These are phyloP conservation scores for Caenorhabditis sinica DNA, from an alignment of 2,888 invertebrate genomes.

Conservation along the genomic window DNA sequence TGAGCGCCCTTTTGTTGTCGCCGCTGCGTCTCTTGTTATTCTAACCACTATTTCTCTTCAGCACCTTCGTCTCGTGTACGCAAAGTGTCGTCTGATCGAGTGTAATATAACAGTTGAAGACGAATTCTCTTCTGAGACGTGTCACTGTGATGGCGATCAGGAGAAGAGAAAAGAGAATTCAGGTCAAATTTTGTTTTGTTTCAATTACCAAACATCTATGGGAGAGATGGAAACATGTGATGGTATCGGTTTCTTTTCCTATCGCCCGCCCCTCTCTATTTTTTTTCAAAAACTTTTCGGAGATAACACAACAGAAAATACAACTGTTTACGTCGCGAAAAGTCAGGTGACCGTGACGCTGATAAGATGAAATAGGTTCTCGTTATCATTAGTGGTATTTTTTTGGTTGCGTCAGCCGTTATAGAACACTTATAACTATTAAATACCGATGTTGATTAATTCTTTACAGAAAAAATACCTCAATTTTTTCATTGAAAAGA, in stretches of 20 bases:
- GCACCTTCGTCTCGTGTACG: constrained; percentile 28
- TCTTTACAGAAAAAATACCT: too few relatives aligned
- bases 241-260: constrained; percentile 1
- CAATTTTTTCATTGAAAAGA: too few relatives aligned
- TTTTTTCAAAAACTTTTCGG: constrained; percentile 9
- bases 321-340: constrained; percentile 36
- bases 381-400: background rate
- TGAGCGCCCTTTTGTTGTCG: background rate
- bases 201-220: constrained; percentile 27
- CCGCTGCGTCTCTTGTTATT: constrained; percentile 19
- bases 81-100: constrained; percentile 54
- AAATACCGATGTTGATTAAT: background rate
- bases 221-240: constrained; percentile 13
- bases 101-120: constrained; percentile 42
- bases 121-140: background rate
- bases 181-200: constrained; percentile 41
- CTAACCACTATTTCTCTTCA: background rate
- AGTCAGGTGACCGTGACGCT: constrained; percentile 21
- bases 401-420: background rate
- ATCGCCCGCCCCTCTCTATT: background rate
- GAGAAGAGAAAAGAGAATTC: constrained; percentile 31
- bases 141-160: too few relatives aligned
- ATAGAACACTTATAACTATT: background rate
- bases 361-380: background rate
- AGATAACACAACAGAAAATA: constrained; percentile 41